Percentiles rank a stretch among this genome's conserved stretches.
Evolutionary conservation across 2,797 vertebrate genomes (phyloP).

Genomic region (Echeneis naucrates): DNA sequence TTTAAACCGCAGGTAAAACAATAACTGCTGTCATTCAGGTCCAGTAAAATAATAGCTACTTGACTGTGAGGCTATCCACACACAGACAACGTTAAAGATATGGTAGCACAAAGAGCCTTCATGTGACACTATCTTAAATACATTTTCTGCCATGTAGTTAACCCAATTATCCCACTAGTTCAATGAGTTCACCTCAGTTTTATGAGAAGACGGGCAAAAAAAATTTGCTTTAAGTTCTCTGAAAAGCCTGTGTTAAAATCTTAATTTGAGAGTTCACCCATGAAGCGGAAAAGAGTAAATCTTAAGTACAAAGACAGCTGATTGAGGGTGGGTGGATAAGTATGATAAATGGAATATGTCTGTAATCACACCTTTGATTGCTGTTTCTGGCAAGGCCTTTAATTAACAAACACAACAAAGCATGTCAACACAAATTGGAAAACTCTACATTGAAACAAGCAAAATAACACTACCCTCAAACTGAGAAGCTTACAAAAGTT

Average conservation of each 20-base stretch:
- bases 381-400: conserved; percentile 32
- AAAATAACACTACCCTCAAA: neutral
- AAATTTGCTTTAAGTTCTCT: conserved; percentile 17
- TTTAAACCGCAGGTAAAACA: conserved; percentile 10
- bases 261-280: conserved; percentile 22
- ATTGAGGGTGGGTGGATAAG: neutral
- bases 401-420: conserved; percentile 44
- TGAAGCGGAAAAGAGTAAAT: conserved; percentile 38
- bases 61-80: conserved; percentile 14
- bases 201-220: conserved; percentile 13
- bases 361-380: conserved; percentile 52
- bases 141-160: conserved; percentile 28
- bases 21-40: conserved; percentile 1
- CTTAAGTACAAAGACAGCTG: conserved; percentile 12
- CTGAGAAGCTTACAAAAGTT: neutral
- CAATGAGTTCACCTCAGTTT: conserved; percentile 17
- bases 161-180: conserved; percentile 37
- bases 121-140: conserved; percentile 1
- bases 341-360: conserved; percentile 38
- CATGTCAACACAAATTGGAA: conserved; percentile 33
- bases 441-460: neutral
- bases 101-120: conserved; percentile 1
- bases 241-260: conserved; percentile 31
- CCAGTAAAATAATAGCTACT: conserved; percentile 17
- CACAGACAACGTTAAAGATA: conserved; percentile 19